phyloP scores from a whole-genome alignment of 2,888 invertebrate genomes.

The Panzeria rudis region DNA sequence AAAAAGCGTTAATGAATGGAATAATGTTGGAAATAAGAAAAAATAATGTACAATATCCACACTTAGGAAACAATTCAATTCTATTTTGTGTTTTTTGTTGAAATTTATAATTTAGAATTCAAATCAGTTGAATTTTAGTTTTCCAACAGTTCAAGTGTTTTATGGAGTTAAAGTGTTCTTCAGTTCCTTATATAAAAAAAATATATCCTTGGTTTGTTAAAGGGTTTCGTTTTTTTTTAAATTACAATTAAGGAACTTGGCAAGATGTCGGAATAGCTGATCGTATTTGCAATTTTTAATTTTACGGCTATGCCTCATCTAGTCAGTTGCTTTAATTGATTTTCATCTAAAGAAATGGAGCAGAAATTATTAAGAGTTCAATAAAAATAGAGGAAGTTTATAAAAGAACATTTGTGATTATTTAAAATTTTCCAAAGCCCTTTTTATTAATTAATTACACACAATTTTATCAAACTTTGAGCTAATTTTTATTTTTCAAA shows the following conservation, averaged over 20 bases:
- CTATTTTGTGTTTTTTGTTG: constrained; percentile 41
- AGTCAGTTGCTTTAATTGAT: constrained; percentile 82
- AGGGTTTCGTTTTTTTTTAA: neutral
- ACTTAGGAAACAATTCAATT: constrained; percentile 5
- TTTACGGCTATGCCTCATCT: constrained; percentile 83
- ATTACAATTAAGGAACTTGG: constrained; percentile 80
- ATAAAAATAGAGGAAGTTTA: neutral
- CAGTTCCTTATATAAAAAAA: neutral
- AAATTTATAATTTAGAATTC: constrained; percentile 40
- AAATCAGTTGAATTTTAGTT: constrained; percentile 65
- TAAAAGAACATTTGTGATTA: neutral
- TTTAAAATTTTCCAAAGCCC: neutral
- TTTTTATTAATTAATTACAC: too few relatives aligned
- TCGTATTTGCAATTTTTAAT: constrained; percentile 74
- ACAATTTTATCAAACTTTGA: too few relatives aligned
- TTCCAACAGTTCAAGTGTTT: constrained; percentile 63
- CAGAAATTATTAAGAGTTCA: neutral
- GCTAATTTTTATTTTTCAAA: too few relatives aligned
- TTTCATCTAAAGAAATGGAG: constrained; percentile 64
- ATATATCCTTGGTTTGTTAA: constrained; percentile 6
- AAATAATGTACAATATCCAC: neutral
- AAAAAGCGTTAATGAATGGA: constrained; percentile 70
- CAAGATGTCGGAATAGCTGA: constrained; percentile 84
- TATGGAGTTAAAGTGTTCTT: neutral
- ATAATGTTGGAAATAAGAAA: constrained; percentile 44